A percentile compares a stretch with the other conserved stretches of the same genome.
Conservation (phyloP, 2,888 invertebrate species). For the Neocrepidodera transversa region DNA sequence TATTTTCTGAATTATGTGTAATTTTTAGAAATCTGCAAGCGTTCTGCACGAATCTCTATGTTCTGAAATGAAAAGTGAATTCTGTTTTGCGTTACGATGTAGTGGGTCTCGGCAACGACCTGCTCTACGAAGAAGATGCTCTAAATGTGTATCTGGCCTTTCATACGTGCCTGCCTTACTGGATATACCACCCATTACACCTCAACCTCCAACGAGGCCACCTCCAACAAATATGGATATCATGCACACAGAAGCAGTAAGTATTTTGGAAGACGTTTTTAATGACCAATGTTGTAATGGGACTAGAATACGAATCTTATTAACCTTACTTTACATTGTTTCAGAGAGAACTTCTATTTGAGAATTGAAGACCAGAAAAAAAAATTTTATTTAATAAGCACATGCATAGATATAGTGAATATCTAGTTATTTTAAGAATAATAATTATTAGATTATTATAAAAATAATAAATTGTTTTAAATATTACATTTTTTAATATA, state of each 20-base stretch:
- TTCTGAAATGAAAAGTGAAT: constrained; percentile 78
- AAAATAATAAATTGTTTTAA: background rate
- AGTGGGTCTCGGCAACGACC: constrained; percentile 72
- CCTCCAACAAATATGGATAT: constrained; percentile 1
- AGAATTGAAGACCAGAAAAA: background rate
- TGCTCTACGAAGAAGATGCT: constrained; percentile 69
- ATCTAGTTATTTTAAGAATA: constrained; percentile 8
- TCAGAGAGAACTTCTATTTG: constrained; percentile 5
- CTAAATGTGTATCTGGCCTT: constrained; percentile 64
- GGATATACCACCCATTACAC: constrained; percentile 61
- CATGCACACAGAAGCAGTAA: background rate
- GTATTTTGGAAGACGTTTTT: too few species aligned
- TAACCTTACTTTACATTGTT: background rate
- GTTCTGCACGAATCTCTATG: constrained; percentile 74
- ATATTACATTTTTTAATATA: too few species aligned
- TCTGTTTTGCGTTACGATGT: constrained; percentile 70
- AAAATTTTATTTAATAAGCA: background rate
- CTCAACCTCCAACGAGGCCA: constrained; percentile 54
- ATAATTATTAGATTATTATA: constrained; percentile 5
- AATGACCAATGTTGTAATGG: too few species aligned
- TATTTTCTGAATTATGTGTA: background rate
- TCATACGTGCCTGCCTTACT: constrained; percentile 61
- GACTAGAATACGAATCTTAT: too few species aligned
- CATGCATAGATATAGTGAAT: constrained; percentile 17
- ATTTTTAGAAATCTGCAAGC: constrained; percentile 58